These are phyloP conservation scores for Gastracanthus pulcherrimus DNA, from an alignment of 2,888 invertebrate genomes.

Conservation along the genomic window DNA sequence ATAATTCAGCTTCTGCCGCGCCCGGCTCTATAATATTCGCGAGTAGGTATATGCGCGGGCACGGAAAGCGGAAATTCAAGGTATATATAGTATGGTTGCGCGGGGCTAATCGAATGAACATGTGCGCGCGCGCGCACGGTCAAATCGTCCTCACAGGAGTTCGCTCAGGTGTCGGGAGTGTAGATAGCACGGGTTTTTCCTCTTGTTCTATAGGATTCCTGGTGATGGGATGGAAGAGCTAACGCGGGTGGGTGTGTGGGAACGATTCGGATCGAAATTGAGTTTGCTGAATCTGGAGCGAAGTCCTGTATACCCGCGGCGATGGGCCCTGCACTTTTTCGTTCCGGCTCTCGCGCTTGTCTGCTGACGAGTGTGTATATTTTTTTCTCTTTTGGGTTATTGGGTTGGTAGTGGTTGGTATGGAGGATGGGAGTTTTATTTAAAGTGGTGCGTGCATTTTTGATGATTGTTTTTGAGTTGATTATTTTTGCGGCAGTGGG, in stretches of 20 bases:
- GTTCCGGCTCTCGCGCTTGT: no score
- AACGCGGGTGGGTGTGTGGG: no score
- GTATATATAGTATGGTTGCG: no score
- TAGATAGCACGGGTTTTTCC: not conserved
- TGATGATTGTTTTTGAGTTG: not conserved
- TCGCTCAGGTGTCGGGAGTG: not conserved
- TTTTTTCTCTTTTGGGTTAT: no score
- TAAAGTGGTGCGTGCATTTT: no score
- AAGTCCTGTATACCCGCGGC: not conserved
- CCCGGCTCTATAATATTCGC: not conserved
- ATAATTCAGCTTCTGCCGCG: not conserved
- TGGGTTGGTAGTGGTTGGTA: no score
- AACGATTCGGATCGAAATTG: not conserved
- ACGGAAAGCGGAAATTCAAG: not conserved
- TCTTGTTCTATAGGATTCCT: not conserved
- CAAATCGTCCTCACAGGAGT: not conserved
- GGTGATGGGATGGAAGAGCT: no score
- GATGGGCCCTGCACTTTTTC: no score
- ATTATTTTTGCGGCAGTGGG: not conserved
- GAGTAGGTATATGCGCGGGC: not conserved
- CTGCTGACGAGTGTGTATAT: no score
- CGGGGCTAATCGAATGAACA: not conserved
- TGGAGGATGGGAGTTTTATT: no score
- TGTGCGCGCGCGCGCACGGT: not conserved
- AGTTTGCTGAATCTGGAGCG: slow-evolving; percentile 1